Conservation (phyloP, 2,797 vertebrate species). For the Pseudopleuronectes americanus region DNA sequence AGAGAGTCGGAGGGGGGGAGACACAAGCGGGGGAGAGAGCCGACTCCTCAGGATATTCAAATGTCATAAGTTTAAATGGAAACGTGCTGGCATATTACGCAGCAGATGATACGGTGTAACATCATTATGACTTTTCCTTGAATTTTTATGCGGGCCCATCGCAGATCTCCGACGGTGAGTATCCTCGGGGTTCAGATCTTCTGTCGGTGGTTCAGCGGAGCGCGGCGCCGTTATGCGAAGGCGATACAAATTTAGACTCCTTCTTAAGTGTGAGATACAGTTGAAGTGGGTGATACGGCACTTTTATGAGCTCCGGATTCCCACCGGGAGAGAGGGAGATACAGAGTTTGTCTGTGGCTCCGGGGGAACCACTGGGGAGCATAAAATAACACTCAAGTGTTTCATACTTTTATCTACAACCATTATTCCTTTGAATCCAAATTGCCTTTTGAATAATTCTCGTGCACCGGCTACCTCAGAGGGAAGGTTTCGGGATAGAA, state of each 20-base stretch:
- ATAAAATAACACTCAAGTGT: slow-evolving; percentile 53
- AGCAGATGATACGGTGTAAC: slow-evolving; percentile 26
- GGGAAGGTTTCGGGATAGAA: slow-evolving; percentile 21
- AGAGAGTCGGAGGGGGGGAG: neutral
- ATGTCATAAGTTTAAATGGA: slow-evolving; percentile 38
- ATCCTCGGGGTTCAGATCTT: slow-evolving; percentile 43
- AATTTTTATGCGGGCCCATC: slow-evolving; percentile 19
- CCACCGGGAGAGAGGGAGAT: slow-evolving; percentile 48
- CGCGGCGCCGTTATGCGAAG: slow-evolving; percentile 28
- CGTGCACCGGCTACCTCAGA: slow-evolving; percentile 36
- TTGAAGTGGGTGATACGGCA: slow-evolving; percentile 30
- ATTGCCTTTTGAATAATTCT: slow-evolving; percentile 61
- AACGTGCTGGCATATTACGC: slow-evolving; percentile 21
- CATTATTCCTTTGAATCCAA: slow-evolving; percentile 50
- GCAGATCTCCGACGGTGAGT: slow-evolving; percentile 16
- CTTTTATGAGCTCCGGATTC: slow-evolving; percentile 54
- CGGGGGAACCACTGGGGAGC: slow-evolving; percentile 51
- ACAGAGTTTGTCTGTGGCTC: slow-evolving; percentile 58
- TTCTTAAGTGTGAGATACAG: slow-evolving; percentile 60
- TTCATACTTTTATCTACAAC: slow-evolving; percentile 56
- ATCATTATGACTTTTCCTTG: slow-evolving; percentile 20
- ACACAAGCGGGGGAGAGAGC: neutral
- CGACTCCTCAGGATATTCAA: slow-evolving; percentile 13
- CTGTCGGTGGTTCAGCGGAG: slow-evolving; percentile 18
- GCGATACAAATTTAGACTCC: slow-evolving; percentile 53